phyloP scores from a whole-genome alignment of 1,140 invertebrate genomes.

The Microvelia longipes region DNA sequence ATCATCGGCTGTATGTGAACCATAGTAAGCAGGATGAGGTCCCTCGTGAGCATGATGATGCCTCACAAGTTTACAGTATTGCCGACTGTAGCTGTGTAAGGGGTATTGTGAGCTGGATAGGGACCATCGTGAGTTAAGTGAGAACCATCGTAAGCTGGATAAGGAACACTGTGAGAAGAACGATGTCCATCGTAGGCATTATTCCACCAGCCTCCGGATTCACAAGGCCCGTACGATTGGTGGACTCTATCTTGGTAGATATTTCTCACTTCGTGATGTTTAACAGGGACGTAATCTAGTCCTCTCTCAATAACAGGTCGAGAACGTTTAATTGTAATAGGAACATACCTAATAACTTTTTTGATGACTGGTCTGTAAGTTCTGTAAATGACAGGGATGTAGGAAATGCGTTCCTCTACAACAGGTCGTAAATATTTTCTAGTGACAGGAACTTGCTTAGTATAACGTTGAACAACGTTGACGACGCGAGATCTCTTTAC shows the following conservation, averaged over 20 bases:
- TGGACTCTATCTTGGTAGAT: background rate
- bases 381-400: conserved; percentile 7
- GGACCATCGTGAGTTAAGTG: too few relatives aligned
- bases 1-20: too few relatives aligned
- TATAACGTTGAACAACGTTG: conserved; percentile 11
- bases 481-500: conserved; percentile 3
- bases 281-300: conserved; percentile 8
- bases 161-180: too few relatives aligned
- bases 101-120: too few relatives aligned
- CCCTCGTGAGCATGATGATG: too few relatives aligned
- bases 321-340: background rate
- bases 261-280: conserved; percentile 3
- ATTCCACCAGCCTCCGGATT: background rate
- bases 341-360: conserved; percentile 5
- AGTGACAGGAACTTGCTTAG: conserved; percentile 6
- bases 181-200: too few relatives aligned
- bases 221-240: conserved; percentile 1
- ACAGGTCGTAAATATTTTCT: conserved; percentile 7
- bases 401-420: conserved; percentile 1
- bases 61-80: too few relatives aligned
- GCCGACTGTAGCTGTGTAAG: too few relatives aligned
- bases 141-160: too few relatives aligned
- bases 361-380: conserved; percentile 3
- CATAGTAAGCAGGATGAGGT: too few relatives aligned
- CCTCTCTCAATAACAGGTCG: conserved; percentile 4